These are phyloP conservation scores for Stenichneumon culpator DNA, from an alignment of 2,888 invertebrate species.

Conservation along the genomic window DNA sequence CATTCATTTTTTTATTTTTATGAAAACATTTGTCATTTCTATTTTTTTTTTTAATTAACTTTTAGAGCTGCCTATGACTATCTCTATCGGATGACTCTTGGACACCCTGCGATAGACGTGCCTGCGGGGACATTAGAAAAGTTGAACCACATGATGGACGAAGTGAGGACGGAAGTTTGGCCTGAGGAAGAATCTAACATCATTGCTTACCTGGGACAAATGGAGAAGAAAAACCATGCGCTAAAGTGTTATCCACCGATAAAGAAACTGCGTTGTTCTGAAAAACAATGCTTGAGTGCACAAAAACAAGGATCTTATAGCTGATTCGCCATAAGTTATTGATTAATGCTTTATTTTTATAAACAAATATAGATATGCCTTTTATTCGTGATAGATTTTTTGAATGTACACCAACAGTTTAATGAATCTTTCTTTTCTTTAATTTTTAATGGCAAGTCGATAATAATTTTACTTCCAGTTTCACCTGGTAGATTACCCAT, in stretches of 20 bases:
- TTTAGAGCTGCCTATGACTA: slow-evolving; percentile 79
- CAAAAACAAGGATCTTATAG: neutral
- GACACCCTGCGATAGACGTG: slow-evolving; percentile 68
- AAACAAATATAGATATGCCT: slow-evolving; percentile 58
- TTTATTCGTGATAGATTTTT: slow-evolving; percentile 51
- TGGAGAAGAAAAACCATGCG: slow-evolving; percentile 8
- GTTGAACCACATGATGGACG: slow-evolving; percentile 70
- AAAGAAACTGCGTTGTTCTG: neutral
- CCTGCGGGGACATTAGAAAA: slow-evolving; percentile 67
- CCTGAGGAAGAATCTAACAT: slow-evolving; percentile 62
- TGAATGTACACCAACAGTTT: slow-evolving; percentile 39
- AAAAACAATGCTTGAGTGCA: neutral
- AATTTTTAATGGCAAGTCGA: slow-evolving; percentile 37
- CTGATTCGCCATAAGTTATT: neutral
- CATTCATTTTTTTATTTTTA: neutral
- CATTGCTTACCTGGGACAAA: slow-evolving; percentile 41
- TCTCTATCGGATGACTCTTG: slow-evolving; percentile 75
- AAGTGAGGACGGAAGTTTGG: slow-evolving; percentile 72
- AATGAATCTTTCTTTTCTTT: slow-evolving; percentile 14
- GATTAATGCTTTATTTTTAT: slow-evolving; percentile 36
- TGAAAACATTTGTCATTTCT: too few relatives aligned
- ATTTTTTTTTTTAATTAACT: slow-evolving; percentile 53
- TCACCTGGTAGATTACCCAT: neutral
- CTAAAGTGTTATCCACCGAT: slow-evolving; percentile 56
- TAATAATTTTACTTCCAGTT: slow-evolving; percentile 33